A percentile compares a stretch with the other conserved stretches of the same genome.
These are phyloP conservation scores for Caenorhabditis japonica DNA, from an alignment of 2,888 invertebrate genomes.

Conservation along the genomic window DNA sequence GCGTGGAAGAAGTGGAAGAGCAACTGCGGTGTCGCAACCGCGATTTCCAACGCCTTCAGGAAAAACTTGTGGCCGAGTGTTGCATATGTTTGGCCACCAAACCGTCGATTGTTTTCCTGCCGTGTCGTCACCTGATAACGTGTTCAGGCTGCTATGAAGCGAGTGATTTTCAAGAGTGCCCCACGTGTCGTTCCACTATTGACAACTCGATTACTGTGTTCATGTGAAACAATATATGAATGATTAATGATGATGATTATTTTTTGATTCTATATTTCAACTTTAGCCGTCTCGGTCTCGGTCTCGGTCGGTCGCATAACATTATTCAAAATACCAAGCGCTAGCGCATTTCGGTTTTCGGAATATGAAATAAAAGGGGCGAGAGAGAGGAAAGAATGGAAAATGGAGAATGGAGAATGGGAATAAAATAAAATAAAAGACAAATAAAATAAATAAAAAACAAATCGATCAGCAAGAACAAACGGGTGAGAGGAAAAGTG, in stretches of 20 bases:
- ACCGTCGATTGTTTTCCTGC: conserved; percentile 62
- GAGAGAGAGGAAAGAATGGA: conserved; percentile 2
- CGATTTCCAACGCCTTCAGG: conserved; percentile 51
- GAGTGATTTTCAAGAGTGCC: conserved; percentile 56
- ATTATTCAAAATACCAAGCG: not conserved
- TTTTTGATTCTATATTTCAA: conserved; percentile 1
- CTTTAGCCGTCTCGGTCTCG: conserved; percentile 3
- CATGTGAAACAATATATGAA: too few relatives aligned
- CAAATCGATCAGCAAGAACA: too few relatives aligned
- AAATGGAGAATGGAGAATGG: too few relatives aligned
- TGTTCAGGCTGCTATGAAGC: conserved; percentile 56
- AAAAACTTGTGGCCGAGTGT: conserved; percentile 56
- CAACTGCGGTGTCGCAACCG: conserved; percentile 39
- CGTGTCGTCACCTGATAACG: conserved; percentile 59
- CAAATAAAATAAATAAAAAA: too few relatives aligned
- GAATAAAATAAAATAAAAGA: too few relatives aligned
- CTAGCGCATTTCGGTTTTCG: not conserved
- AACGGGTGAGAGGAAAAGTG: too few relatives aligned
- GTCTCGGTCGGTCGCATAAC: too few relatives aligned
- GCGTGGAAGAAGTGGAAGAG: conserved; percentile 44
- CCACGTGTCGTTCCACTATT: conserved; percentile 56
- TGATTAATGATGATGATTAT: too few relatives aligned
- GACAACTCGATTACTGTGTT: conserved; percentile 54
- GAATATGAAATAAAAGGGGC: conserved; percentile 1
- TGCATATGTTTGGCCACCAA: conserved; percentile 60